Percentiles rank a stretch among this genome's conserved stretches.
These are phyloP conservation scores for Atrichornis clamosus DNA, from an alignment of 2,113 vertebrate species.

Conservation along the genomic window DNA sequence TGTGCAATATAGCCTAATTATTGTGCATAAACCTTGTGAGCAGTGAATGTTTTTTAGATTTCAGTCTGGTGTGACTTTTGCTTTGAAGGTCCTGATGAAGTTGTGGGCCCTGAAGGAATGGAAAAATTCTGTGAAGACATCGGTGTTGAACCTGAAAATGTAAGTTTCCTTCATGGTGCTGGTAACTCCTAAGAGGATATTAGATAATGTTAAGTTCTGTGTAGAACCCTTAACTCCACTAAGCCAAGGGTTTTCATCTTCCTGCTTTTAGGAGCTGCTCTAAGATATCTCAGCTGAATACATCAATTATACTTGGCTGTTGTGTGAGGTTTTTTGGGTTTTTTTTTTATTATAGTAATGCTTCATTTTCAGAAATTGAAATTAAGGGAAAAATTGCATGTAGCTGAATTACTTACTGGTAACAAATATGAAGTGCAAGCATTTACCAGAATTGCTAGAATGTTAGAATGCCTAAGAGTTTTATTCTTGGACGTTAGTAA, in stretches of 20 bases:
- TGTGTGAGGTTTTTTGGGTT: background rate
- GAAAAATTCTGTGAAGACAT: constrained; percentile 98
- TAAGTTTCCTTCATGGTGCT: constrained; percentile 70
- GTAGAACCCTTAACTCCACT: background rate
- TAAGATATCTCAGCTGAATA: background rate
- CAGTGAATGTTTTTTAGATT: background rate
- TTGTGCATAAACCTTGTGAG: background rate
- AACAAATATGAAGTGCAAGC: background rate
- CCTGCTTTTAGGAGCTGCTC: background rate
- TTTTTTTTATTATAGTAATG: background rate
- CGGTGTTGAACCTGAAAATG: constrained; percentile 95
- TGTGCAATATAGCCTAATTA: background rate
- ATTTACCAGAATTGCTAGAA: background rate
- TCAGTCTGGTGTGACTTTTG: background rate
- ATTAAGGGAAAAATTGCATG: background rate
- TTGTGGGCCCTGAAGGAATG: constrained; percentile 95
- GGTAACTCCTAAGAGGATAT: background rate
- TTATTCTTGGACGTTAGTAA: background rate
- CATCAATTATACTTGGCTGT: background rate
- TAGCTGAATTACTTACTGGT: background rate
- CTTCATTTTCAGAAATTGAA: background rate
- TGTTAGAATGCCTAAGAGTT: background rate
- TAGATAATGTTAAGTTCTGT: background rate
- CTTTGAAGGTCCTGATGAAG: constrained; percentile 85
- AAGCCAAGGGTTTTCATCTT: background rate